A percentile compares a stretch with the other conserved stretches of the same genome.
Conservation (phyloP, 2,113 vertebrate species). For the Suncus etruscus region DNA sequence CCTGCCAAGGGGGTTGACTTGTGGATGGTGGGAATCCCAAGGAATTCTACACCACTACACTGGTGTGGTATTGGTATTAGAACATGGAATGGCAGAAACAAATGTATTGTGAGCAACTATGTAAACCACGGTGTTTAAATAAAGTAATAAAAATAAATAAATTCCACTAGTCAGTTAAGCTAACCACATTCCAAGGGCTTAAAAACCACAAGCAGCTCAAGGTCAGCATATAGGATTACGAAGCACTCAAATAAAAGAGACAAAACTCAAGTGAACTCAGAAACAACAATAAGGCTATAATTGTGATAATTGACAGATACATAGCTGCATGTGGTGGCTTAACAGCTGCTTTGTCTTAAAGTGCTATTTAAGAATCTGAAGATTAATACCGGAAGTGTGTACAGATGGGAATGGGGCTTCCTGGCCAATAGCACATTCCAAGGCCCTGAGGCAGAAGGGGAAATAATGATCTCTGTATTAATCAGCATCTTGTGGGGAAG, state of each 20-base stretch:
- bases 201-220: neutral
- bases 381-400: neutral
- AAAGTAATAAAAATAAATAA: neutral
- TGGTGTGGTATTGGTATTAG: too few species aligned
- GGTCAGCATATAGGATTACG: neutral
- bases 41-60: too few species aligned
- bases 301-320: neutral
- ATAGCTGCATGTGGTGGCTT: neutral
- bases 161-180: neutral
- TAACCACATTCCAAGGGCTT: neutral
- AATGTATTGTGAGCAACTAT: too few species aligned
- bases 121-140: too few species aligned
- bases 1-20: too few species aligned
- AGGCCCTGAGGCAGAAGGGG: constrained; percentile 42
- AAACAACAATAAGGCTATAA: neutral
- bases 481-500: constrained; percentile 39
- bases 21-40: too few species aligned
- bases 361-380: constrained; percentile 27
- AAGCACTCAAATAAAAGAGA: neutral
- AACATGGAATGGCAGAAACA: too few species aligned
- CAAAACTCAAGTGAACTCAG: neutral
- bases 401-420: neutral
- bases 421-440: constrained; percentile 3
- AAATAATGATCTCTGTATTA: constrained; percentile 38
- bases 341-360: neutral